Evolutionary conservation across 2,888 invertebrate genomes (phyloP), one percentile per base, ranked within the genome.

Genomic region (Falcaria lacertinaria): DNA sequence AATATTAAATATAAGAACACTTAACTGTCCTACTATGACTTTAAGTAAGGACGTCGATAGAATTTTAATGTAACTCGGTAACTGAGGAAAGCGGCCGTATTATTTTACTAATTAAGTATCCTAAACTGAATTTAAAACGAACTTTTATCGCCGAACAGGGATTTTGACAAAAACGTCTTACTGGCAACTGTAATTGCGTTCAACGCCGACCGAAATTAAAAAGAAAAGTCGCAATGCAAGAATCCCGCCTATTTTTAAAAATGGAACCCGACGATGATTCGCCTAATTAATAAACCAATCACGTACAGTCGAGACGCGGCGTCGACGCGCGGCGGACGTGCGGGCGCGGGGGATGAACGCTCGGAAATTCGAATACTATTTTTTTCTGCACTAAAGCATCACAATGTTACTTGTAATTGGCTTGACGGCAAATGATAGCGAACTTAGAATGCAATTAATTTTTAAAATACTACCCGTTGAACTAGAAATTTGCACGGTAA

Each of bases 211-310:
- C 79, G 55, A 85, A 87, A 84, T 88, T 87, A 82, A 87, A 88
- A 87, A 85, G 84, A 88, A 86, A 88, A 88, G 70, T 81, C 73
- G 69, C 80, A 80, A 78, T 76, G 75, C 70, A 88, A 87, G 86
- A 87, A 89, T 89, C 88, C 88, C 87, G 86, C 87, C 88, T 89
- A 89, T 89, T 88, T 88, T 89, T 87, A 84, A 89, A 89, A 89
- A 88, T 79, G 79, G 69, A 75, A 76, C 75, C 76, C 71, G 74
- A 69, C 66, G 87, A 87, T 88, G 87, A 89, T 87, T 88, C 88
- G 87, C 83, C 86, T 89, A 89, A 89, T 89, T 89, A 88, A 88
- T 88, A 89, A 89, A 86, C 89, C 89, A 89, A 89, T 89, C 89
- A 89, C 89, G 89, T 88, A 86, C 87, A 84, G 78, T 82, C 83